Conservation (phyloP, 2,888 invertebrate species). For the Leucozona laternaria region DNA sequence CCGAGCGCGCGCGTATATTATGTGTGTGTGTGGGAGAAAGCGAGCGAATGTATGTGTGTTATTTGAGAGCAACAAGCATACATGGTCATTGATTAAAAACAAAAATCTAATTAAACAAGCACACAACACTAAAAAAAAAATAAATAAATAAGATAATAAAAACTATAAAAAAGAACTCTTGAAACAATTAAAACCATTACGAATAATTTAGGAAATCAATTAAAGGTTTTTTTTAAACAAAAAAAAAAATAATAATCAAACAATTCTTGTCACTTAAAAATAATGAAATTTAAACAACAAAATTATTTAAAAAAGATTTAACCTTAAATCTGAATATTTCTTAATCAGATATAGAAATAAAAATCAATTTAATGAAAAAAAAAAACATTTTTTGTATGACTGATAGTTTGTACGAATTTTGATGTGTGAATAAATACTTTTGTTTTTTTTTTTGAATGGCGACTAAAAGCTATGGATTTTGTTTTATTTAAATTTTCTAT, state of each 20-base stretch:
- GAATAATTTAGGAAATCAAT: conserved; percentile 31
- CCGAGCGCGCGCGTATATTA: conserved; percentile 75
- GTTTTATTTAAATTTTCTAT: conserved; percentile 50
- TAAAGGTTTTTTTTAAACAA: conserved; percentile 23
- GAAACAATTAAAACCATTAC: conserved; percentile 26
- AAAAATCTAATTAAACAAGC: conserved; percentile 50
- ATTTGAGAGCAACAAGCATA: conserved; percentile 64
- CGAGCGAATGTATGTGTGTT: conserved; percentile 59
- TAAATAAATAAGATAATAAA: conserved; percentile 28
- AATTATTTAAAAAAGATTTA: conserved; percentile 23
- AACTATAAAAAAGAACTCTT: conserved; percentile 12
- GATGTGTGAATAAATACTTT: conserved; percentile 71
- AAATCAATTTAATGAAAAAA: conserved; percentile 19
- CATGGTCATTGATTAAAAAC: conserved; percentile 41
- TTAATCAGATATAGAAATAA: conserved; percentile 50
- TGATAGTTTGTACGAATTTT: conserved; percentile 83
- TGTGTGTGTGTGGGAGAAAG: conserved; percentile 66
- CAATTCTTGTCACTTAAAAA: conserved; percentile 22
- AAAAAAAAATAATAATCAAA: conserved; percentile 6
- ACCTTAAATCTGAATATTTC: conserved; percentile 60
- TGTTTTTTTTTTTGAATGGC: conserved; percentile 73
- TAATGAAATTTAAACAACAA: conserved; percentile 26
- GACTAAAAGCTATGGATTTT: conserved; percentile 50
- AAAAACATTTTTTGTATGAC: conserved; percentile 80
- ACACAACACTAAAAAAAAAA: conserved; percentile 47